A percentile compares a stretch with the other conserved stretches of the same genome.
Conservation (phyloP, 2,797 vertebrate genomes). For the Enteromius fasciolatus region DNA sequence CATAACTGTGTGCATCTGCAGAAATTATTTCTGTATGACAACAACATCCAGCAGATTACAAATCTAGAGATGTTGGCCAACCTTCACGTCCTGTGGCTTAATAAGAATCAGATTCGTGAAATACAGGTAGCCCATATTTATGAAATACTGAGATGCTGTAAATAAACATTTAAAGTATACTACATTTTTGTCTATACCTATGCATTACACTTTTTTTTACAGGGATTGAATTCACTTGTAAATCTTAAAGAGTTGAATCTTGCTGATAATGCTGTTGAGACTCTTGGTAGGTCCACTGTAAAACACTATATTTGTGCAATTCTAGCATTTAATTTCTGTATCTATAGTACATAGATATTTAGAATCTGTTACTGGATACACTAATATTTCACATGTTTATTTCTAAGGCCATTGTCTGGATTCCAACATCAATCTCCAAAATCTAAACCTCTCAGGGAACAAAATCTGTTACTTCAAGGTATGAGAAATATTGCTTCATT, state of each 20-base stretch:
- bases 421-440: constrained; percentile 79
- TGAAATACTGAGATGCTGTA: neutral
- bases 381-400: constrained; percentile 4
- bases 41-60: constrained; percentile 79
- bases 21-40: constrained; percentile 85
- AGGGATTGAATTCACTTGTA: constrained; percentile 78
- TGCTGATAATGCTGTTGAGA: constrained; percentile 82
- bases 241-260: constrained; percentile 87
- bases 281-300: constrained; percentile 76
- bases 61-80: constrained; percentile 76
- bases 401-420: constrained; percentile 78
- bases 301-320: neutral
- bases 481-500: constrained; percentile 8
- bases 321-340: neutral
- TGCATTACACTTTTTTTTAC: constrained; percentile 43
- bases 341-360: neutral
- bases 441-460: constrained; percentile 89
- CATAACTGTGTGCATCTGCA: constrained; percentile 77
- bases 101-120: constrained; percentile 81
- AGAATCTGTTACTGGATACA: neutral
- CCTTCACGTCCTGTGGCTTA: constrained; percentile 82
- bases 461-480: constrained; percentile 88
- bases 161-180: neutral
- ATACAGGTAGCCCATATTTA: constrained; percentile 72
- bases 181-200: constrained; percentile 4